These are phyloP conservation scores for Stigmatopora argus DNA, from an alignment of 2,113 vertebrate genomes.

Conservation along the genomic window DNA sequence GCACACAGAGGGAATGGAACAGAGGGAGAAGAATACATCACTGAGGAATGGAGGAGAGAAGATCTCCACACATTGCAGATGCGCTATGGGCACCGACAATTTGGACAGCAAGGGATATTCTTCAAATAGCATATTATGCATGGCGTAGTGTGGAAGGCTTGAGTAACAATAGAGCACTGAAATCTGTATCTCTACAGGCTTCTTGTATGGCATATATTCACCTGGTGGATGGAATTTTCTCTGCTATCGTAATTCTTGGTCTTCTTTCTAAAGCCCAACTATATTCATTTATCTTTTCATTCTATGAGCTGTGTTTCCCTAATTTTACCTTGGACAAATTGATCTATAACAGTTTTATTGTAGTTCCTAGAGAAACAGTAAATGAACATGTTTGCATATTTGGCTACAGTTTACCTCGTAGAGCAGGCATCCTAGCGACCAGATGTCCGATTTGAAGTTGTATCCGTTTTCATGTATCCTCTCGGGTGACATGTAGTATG, in stretches of 20 bases:
- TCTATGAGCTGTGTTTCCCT: slow-evolving; percentile 11
- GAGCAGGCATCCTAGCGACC: slow-evolving; percentile 96
- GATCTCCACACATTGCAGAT: slow-evolving; percentile 42
- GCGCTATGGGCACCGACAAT: slow-evolving; percentile 35
- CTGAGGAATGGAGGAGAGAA: slow-evolving; percentile 30
- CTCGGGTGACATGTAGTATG: slow-evolving; percentile 99
- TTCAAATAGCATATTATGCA: slow-evolving; percentile 66
- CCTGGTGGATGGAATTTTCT: slow-evolving; percentile 52
- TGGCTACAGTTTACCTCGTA: slow-evolving; percentile 81
- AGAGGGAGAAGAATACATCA: slow-evolving; percentile 29
- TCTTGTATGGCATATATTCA: slow-evolving; percentile 53
- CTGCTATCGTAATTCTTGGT: slow-evolving; percentile 29
- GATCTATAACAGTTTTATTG: neutral
- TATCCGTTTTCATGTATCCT: slow-evolving; percentile 98
- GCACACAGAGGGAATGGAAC: slow-evolving; percentile 31
- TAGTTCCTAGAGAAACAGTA: neutral
- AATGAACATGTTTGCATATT: slow-evolving; percentile 56
- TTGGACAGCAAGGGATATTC: slow-evolving; percentile 37
- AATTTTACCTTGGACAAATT: slow-evolving; percentile 13
- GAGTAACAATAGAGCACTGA: slow-evolving; percentile 58
- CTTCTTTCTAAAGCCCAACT: slow-evolving; percentile 24
- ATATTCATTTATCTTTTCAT: slow-evolving; percentile 36
- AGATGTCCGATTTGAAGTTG: slow-evolving; percentile 99
- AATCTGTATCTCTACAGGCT: slow-evolving; percentile 64
- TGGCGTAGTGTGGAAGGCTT: slow-evolving; percentile 42